Base-by-base conservation (phyloP, 2,888 invertebrate species). In the Athalia circularis region DNA sequence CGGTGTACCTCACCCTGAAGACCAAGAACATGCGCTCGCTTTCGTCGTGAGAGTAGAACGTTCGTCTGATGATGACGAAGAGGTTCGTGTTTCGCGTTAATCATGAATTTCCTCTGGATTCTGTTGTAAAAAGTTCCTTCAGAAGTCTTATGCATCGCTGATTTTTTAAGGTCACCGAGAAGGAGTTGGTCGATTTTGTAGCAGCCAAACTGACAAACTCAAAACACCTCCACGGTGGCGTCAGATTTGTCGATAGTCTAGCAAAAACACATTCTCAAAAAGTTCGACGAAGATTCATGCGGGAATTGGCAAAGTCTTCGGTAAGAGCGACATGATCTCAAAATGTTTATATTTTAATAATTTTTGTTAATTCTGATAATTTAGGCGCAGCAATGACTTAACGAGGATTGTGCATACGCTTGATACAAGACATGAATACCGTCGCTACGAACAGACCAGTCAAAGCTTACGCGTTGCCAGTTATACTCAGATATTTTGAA, bases 11-110 rank as follows among this genome's bases (percentile, higher is more conserved):
- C 85, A 88, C 79, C 65, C 81, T 1, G 62, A 80, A 0, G 88
- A 88, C 9, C 78, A 83, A 3, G 87, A 88, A 59, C 86, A 85
- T 64, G 89, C 88, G 1, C 68, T 89, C 65, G 90, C 88, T 43
- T 89, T 88, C 64, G 83, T 90, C 6, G 62, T 77, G 5, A 61
- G 64, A 54, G 15, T n/a, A 59, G 62, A 62, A 5, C 68, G 57
- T 48, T 8, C 9, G 13, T 59, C 47, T 0, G 45, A 47, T 47
- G 9, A 15, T 13, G n/a, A 29, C n/a, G 47, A 59, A 59, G 45
- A 47, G 59, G 59, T 72, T 13, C 43, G 13, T 65, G 3, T 64
- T 64, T 64, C 6, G 5, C 54, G n/a, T n/a, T 54, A 8, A 54
- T n/a, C 8, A 54, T 54, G 54, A 29, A 29, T 54, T 54, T n/a